Evolutionary conservation across 2,797 vertebrate species (phyloP).

Genomic region (Semotilus atromaculatus): DNA sequence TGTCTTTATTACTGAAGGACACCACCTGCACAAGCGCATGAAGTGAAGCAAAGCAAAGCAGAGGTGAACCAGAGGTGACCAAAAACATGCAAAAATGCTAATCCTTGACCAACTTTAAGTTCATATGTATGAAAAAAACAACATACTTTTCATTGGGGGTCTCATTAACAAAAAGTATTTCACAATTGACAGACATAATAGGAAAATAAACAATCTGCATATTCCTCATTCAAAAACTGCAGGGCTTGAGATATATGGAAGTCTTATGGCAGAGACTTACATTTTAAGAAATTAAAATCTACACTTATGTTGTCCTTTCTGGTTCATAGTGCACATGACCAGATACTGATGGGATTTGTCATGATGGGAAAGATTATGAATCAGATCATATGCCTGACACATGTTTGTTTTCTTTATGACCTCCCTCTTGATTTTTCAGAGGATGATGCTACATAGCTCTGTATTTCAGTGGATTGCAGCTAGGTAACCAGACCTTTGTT

Average conservation of each 20-base stretch:
- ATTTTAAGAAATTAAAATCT: conserved; percentile 35
- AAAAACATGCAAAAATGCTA: conserved; percentile 50
- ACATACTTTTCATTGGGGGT: not conserved
- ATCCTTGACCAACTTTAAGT: conserved; percentile 22
- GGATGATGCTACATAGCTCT: conserved; percentile 22
- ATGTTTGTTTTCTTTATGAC: conserved; percentile 39
- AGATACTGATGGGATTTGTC: conserved; percentile 48
- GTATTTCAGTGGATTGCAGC: conserved; percentile 16
- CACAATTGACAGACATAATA: not conserved
- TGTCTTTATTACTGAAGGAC: conserved; percentile 56
- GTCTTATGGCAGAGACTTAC: too few species aligned
- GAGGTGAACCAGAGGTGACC: conserved; percentile 59
- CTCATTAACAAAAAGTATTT: not conserved
- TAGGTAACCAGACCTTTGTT: conserved; percentile 46
- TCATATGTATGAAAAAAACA: conserved; percentile 2
- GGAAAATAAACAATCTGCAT: conserved; percentile 1
- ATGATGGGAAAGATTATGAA: conserved; percentile 44
- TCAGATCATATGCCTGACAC: conserved; percentile 24
- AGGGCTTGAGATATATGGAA: conserved; percentile 1
- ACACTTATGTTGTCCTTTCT: conserved; percentile 42
- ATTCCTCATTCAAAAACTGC: conserved; percentile 5
- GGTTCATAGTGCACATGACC: conserved; percentile 50
- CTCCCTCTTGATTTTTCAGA: conserved; percentile 25
- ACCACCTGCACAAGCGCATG: conserved; percentile 52
- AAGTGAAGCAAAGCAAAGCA: conserved; percentile 55